phyloP scores from a whole-genome alignment of 1,140 invertebrate species.

The Papilio helenus region DNA sequence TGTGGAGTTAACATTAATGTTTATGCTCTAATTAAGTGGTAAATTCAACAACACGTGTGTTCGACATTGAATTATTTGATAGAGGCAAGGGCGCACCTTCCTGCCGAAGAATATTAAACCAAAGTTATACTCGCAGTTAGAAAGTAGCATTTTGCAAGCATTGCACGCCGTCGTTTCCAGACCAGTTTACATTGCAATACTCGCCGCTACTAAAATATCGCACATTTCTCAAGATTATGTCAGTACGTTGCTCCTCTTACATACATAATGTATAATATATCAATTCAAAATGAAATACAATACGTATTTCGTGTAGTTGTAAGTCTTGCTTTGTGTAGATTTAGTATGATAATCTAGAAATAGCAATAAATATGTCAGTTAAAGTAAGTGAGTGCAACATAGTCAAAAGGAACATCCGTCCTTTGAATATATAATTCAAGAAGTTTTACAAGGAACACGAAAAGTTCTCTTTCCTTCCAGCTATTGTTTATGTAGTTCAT shows the following conservation, averaged over 20 bases:
- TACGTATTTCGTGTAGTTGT: no score
- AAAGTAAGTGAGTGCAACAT: no score
- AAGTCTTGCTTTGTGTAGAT: no score
- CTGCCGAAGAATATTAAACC: neutral
- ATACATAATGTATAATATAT: neutral
- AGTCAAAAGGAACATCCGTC: no score
- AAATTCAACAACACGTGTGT: neutral
- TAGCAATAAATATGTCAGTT: no score
- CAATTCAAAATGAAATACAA: no score
- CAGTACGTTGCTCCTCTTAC: conserved; percentile 31
- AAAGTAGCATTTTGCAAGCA: conserved; percentile 42
- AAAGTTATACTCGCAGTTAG: conserved; percentile 5
- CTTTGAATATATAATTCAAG: no score
- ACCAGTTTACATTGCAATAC: conserved; percentile 33
- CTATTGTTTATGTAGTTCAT: no score
- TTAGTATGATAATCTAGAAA: no score
- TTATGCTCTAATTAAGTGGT: conserved; percentile 3
- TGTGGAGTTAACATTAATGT: neutral
- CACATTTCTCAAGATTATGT: conserved; percentile 35
- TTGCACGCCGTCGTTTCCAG: conserved; percentile 37
- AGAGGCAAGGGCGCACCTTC: conserved; percentile 42
- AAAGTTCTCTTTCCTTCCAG: no score
- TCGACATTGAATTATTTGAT: conserved; percentile 33
- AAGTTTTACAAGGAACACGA: no score
- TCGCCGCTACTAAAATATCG: conserved; percentile 23